A percentile compares a stretch with the other conserved stretches of the same genome.
phyloP scores from a whole-genome alignment of 2,113 vertebrate genomes.

The Prolemur simus region DNA sequence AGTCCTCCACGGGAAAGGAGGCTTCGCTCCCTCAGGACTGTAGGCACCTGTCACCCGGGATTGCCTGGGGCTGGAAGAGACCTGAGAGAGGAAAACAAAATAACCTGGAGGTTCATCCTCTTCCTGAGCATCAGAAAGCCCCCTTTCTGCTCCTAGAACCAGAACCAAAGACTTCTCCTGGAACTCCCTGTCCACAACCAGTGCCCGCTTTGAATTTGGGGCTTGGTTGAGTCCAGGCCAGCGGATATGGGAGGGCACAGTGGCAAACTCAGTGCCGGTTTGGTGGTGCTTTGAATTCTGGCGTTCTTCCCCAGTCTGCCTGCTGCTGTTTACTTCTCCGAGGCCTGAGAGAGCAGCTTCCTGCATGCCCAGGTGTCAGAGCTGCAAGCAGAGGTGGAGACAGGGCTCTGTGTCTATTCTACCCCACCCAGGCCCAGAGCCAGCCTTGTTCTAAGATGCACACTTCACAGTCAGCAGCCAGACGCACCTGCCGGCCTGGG shows the following conservation, averaged over 20 bases:
- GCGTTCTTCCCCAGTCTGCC: not conserved
- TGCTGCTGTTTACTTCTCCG: not conserved
- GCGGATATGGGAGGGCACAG: too few species aligned
- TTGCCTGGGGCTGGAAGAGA: not conserved
- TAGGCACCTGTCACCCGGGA: rapidly evolving
- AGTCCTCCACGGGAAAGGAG: rapidly evolving
- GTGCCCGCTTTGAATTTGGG: not conserved
- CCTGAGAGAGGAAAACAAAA: not conserved
- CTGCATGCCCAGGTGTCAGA: rapidly evolving
- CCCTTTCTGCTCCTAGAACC: not conserved
- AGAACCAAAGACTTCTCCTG: not conserved
- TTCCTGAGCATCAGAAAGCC: not conserved
- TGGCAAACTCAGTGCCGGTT: not conserved
- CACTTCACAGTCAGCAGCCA: rapidly evolving
- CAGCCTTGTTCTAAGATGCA: not conserved
- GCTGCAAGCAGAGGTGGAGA: rapidly evolving
- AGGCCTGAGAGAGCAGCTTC: not conserved
- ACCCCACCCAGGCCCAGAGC: rapidly evolving
- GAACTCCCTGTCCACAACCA: too few species aligned
- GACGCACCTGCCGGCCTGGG: rapidly evolving
- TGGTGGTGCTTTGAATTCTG: not conserved
- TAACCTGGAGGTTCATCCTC: not conserved
- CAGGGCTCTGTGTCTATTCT: rapidly evolving
- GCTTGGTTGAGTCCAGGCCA: not conserved
- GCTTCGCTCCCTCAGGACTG: not conserved